phyloP scores from a whole-genome alignment of 1,140 invertebrate genomes.

The Gryon sp. region DNA sequence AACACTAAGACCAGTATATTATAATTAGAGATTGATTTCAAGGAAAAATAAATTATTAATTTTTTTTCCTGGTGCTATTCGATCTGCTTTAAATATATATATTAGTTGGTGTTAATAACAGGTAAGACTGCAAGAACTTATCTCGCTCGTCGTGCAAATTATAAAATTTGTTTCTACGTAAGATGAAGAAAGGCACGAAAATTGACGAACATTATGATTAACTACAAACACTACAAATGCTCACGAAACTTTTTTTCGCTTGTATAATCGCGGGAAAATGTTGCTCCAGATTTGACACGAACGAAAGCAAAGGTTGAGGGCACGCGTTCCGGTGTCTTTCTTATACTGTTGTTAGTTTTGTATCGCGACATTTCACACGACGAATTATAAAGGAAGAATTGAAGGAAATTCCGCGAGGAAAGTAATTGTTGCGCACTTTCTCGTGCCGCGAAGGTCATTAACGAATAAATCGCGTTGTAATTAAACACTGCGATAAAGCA shows the following conservation, averaged over 20 bases:
- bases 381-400: conserved; percentile 64
- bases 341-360: conserved; percentile 62
- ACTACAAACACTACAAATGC: conserved; percentile 33
- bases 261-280: conserved; percentile 54
- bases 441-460: conserved; percentile 75
- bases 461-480: conserved; percentile 57
- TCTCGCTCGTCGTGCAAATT: conserved; percentile 12
- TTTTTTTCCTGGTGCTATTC: no score
- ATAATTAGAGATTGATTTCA: no score
- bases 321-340: conserved; percentile 61
- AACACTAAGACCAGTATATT: no score
- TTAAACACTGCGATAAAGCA: conserved; percentile 41
- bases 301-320: conserved; percentile 66
- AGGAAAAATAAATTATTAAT: no score
- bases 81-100: no score
- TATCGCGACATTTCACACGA: conserved; percentile 60
- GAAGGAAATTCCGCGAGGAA: conserved; percentile 70
- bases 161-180: conserved; percentile 35
- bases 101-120: no score
- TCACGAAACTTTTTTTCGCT: conserved; percentile 43
- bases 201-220: conserved; percentile 52
- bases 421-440: conserved; percentile 76
- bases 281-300: conserved; percentile 59
- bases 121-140: no score
- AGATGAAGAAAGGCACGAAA: no score